Percentiles rank a stretch among this genome's conserved stretches.
These are phyloP conservation scores for Psettodes erumei DNA, from an alignment of 2,113 vertebrate species.

Conservation along the genomic window DNA sequence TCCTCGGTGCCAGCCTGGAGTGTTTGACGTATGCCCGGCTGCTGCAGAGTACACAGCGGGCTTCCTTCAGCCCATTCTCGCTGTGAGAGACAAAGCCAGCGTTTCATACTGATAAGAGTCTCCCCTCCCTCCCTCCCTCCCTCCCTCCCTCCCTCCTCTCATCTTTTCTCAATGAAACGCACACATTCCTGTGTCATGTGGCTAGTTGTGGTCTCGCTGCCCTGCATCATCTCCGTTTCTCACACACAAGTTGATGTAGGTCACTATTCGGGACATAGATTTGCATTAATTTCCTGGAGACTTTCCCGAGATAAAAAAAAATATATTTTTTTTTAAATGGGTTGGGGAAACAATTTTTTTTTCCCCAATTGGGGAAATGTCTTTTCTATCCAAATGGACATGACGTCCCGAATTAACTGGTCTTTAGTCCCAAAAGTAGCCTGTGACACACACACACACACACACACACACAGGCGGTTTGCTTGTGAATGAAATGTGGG, in stretches of 20 bases:
- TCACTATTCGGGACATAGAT: too few relatives aligned
- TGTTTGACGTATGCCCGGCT: too few relatives aligned
- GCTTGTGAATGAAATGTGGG: conserved; percentile 61
- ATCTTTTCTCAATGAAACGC: conserved; percentile 37
- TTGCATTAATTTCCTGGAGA: too few relatives aligned
- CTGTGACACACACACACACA: conserved; percentile 10
- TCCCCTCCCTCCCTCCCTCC: not conserved
- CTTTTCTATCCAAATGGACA: too few relatives aligned
- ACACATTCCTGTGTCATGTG: conserved; percentile 39
- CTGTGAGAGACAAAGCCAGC: conserved; percentile 39
- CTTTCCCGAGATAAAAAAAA: too few relatives aligned
- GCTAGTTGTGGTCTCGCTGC: conserved; percentile 40
- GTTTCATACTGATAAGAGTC: conserved; percentile 32
- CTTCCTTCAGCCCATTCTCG: conserved; percentile 1
- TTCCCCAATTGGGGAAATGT: too few relatives aligned
- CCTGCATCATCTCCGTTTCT: conserved; percentile 34
- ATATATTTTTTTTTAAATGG: too few relatives aligned
- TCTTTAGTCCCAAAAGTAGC: not conserved
- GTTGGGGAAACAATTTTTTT: too few relatives aligned
- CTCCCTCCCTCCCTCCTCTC: not conserved
- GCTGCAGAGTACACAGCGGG: not conserved
- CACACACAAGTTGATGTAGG: too few relatives aligned
- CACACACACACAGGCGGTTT: conserved; percentile 18
- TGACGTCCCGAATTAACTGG: too few relatives aligned
- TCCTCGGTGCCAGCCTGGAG: not conserved